phyloP scores from a whole-genome alignment of 2,113 vertebrate genomes.

The Brachyistius frenatus region DNA sequence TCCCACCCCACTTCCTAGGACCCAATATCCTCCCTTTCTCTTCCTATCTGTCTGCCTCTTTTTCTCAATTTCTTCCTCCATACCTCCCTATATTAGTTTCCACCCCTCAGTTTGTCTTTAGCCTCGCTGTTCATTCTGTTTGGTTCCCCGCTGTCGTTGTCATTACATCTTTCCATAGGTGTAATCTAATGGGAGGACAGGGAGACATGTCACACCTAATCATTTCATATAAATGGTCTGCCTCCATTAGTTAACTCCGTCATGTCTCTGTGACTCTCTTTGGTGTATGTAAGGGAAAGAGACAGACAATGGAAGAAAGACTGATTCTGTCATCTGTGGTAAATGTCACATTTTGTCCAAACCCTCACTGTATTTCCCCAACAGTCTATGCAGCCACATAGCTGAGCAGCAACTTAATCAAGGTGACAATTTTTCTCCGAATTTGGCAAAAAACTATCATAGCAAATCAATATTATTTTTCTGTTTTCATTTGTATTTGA shows the following conservation, averaged over 20 bases:
- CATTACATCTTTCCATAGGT: slow-evolving; percentile 23
- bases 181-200: slow-evolving; percentile 15
- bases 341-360: background rate
- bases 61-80: slow-evolving; percentile 38
- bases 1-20: slow-evolving; percentile 8
- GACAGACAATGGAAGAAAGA: background rate
- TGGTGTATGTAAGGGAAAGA: background rate
- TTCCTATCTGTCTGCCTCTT: slow-evolving; percentile 50
- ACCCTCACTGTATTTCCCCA: background rate
- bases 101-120: slow-evolving; percentile 23
- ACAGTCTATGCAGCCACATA: background rate
- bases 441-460: too few species aligned
- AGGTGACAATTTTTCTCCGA: background rate
- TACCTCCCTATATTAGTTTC: slow-evolving; percentile 15
- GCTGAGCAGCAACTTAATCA: background rate
- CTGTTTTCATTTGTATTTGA: too few species aligned
- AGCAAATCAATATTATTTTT: too few species aligned
- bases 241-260: background rate
- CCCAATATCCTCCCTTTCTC: slow-evolving; percentile 40
- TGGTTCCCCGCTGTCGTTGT: background rate
- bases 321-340: background rate
- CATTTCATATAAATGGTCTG: slow-evolving; percentile 31
- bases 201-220: slow-evolving; percentile 4
- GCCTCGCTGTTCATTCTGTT: background rate
- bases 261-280: background rate